phyloP scores from a whole-genome alignment of 2,888 invertebrate genomes.

The Pristionchus japonicus region DNA sequence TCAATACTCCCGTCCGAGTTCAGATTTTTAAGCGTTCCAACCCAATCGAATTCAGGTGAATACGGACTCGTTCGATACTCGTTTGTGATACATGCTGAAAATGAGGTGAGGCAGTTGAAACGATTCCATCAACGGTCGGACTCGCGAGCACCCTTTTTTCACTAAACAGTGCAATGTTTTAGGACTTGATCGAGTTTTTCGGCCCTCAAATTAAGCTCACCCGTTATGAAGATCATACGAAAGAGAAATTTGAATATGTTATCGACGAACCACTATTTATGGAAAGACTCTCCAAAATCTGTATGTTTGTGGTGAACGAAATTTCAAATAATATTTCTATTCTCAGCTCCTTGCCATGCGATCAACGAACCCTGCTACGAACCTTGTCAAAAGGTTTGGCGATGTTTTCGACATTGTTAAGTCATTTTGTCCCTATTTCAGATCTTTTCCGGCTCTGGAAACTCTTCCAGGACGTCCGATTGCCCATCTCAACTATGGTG shows the following conservation, averaged over 20 bases:
- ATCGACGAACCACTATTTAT: neutral
- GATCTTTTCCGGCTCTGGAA: neutral
- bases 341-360: neutral
- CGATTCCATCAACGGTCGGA: neutral
- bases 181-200: neutral
- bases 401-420: neutral
- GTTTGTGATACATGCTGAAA: neutral
- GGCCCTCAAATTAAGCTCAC: neutral
- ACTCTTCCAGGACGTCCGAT: no score
- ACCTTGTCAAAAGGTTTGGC: neutral
- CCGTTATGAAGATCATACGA: neutral
- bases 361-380: neutral
- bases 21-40: no score
- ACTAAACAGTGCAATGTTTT: neutral
- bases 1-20: no score
- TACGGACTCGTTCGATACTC: neutral
- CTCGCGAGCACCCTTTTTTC: neutral
- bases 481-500: neutral
- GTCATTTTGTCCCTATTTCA: neutral
- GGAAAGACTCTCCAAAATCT: neutral
- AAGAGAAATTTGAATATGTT: neutral
- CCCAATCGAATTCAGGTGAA: no score
- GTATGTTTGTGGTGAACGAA: neutral
- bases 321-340: neutral
- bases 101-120: neutral